Evolutionary conservation across 2,888 invertebrate species (phyloP).

Genomic region (Lampropteryx suffumata): DNA sequence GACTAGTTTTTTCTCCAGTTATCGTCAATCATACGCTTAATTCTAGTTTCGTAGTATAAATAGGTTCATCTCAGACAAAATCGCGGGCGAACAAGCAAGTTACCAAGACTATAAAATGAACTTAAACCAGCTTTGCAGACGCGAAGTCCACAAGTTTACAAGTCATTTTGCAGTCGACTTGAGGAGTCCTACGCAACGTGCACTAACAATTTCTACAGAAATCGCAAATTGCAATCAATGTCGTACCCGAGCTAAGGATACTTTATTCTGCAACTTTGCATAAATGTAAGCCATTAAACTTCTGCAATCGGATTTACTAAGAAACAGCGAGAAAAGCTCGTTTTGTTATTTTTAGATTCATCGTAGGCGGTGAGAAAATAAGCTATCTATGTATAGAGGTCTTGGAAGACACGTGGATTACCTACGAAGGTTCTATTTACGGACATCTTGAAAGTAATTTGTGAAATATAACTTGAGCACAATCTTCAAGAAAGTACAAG

Average conservation of each 20-base stretch:
- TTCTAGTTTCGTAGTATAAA: no score
- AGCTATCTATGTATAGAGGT: no score
- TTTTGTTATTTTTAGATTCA: conserved; percentile 12
- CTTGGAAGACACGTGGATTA: no score
- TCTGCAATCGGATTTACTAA: conserved; percentile 10
- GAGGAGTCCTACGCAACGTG: conserved; percentile 5
- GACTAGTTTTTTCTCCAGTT: no score
- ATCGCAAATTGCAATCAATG: conserved; percentile 60
- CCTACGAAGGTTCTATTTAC: no score
- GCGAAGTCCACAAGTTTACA: no score
- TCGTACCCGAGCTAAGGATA: conserved; percentile 14
- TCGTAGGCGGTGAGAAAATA: conserved; percentile 12
- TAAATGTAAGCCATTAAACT: conserved; percentile 14
- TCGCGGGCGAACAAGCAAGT: no score
- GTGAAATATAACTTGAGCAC: no score
- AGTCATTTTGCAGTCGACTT: not conserved
- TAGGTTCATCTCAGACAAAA: no score
- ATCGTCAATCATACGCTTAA: no score
- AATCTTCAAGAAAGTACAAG: no score
- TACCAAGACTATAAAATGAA: not conserved
- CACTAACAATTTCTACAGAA: conserved; percentile 52
- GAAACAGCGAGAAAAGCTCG: conserved; percentile 11
- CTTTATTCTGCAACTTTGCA: conserved; percentile 16
- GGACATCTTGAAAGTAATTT: no score
- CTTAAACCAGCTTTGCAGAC: not conserved